A percentile compares a stretch with the other conserved stretches of the same genome.
phyloP scores from a whole-genome alignment of 2,888 invertebrate genomes.

The Oligia strigilis region DNA sequence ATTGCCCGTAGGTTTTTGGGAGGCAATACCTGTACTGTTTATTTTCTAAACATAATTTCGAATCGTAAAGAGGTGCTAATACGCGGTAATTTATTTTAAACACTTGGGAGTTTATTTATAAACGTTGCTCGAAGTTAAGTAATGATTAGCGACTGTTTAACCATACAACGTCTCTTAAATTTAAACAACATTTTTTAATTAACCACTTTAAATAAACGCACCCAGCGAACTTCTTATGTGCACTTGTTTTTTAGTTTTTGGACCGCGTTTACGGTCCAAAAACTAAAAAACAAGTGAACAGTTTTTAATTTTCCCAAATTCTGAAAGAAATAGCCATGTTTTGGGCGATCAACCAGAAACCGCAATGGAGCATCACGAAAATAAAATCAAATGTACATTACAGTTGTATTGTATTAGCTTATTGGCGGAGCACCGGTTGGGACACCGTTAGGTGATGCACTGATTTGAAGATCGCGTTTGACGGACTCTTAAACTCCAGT shows the following conservation, averaged over 20 bases:
- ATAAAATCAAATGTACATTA: conserved; percentile 48
- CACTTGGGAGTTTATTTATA: too few relatives aligned
- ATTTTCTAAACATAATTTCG: neutral
- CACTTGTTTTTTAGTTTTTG: too few relatives aligned
- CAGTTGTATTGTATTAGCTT: conserved; percentile 47
- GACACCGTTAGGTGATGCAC: conserved; percentile 45
- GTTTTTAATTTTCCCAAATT: neutral
- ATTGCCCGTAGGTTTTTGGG: neutral
- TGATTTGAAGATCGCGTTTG: conserved; percentile 1
- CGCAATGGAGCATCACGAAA: conserved; percentile 32
- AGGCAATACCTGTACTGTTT: neutral
- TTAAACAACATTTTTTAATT: neutral
- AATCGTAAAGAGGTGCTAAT: neutral
- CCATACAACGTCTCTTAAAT: too few relatives aligned
- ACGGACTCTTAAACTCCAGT: neutral
- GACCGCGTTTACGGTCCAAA: too few relatives aligned
- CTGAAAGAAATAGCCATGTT: neutral
- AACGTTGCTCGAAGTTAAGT: too few relatives aligned
- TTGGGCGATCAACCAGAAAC: conserved; percentile 31
- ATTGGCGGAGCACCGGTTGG: conserved; percentile 28
- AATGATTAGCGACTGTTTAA: too few relatives aligned
- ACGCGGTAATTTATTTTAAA: too few relatives aligned
- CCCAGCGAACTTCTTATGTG: neutral
- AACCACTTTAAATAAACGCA: neutral
- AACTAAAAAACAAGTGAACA: too few relatives aligned